A percentile compares a stretch with the other conserved stretches of the same genome.
Conservation (phyloP, 2,113 vertebrate genomes). For the Poeciliopsis prolifica region DNA sequence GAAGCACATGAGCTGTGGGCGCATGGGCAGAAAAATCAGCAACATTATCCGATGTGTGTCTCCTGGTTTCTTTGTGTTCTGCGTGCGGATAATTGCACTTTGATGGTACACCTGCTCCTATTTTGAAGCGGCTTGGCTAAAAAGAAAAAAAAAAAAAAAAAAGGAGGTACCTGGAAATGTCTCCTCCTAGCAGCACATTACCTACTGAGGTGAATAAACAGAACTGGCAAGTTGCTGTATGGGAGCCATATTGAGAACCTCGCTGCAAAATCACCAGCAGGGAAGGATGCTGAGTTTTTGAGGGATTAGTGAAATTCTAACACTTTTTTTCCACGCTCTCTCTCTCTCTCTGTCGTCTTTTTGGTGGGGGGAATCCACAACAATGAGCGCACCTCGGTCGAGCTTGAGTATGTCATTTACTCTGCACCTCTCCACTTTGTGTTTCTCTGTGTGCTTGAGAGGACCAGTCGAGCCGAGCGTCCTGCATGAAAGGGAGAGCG, state of each 20-base stretch:
- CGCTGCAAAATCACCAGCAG: conserved; percentile 40
- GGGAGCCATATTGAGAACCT: conserved; percentile 35
- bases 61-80: conserved; percentile 22
- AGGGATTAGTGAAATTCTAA: conserved; percentile 49
- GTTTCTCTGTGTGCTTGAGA: conserved; percentile 55
- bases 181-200: conserved; percentile 31
- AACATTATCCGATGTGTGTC: conserved; percentile 4
- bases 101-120: conserved; percentile 53
- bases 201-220: conserved; percentile 31
- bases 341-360: not conserved
- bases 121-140: conserved; percentile 33
- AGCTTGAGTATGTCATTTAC: conserved; percentile 63
- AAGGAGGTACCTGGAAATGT: conserved; percentile 38
- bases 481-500: conserved; percentile 72
- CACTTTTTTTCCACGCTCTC: conserved; percentile 15
- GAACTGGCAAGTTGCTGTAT: conserved; percentile 35
- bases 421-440: conserved; percentile 65
- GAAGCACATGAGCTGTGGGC: not conserved
- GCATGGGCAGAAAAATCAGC: not conserved
- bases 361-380: conserved; percentile 25
- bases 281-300: conserved; percentile 44
- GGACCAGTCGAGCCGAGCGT: conserved; percentile 54
- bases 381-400: conserved; percentile 60
- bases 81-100: conserved; percentile 36
- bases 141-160: conserved; percentile 8